Base-by-base conservation (phyloP, 2,888 invertebrate species). In the Exephanes ischioxanthus region DNA sequence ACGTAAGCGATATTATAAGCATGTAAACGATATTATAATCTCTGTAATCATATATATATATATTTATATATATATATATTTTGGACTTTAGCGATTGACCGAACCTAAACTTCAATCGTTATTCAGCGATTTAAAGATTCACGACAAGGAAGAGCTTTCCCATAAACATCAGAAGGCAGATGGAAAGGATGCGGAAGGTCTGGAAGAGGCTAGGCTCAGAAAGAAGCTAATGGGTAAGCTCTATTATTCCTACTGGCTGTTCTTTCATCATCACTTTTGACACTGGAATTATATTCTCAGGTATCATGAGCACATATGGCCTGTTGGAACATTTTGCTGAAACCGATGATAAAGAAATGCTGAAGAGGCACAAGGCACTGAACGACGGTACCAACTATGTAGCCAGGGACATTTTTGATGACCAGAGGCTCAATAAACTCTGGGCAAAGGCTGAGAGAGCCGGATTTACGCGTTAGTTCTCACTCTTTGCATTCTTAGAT, bases 91-190 rank as follows among this genome's bases (percentile, higher is more conserved):
- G 98, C 96, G 97, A 84, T 93, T 99, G 58, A 96, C 98, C 4
- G 97, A 98, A 91, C 95, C 96, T 0, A 98, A 98, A 93, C 94
- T 99, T 41, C 97, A 97, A 91, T 97, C 98, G 0, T 93, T 99
- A 26, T 98, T 97, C 92, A 97, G 97, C 92, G 99, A 99, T 91
- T 94, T 99, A 6, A 98, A 97, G 95, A 96, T 98, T 63, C 99
- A 99, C 86, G 99, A 99, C 91, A 98, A 98, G 94, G 97, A 98
- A 93, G 98, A 99, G 94, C 95, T 98, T 51, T 96, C 96, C 0
- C 96, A 96, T 93, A 99, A 99, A 93, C 96, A 97, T 91, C 93
- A 97, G 2, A 97, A 97, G 92, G 95, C 96, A 66, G 98, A 98
- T 89, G 97, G 97, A 30, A 96, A 97, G 86, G 99, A 99, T 93